A percentile compares a stretch with the other conserved stretches of the same genome.
phyloP scores from a whole-genome alignment of 2,113 vertebrate species.

The Recurvirostra avosetta region DNA sequence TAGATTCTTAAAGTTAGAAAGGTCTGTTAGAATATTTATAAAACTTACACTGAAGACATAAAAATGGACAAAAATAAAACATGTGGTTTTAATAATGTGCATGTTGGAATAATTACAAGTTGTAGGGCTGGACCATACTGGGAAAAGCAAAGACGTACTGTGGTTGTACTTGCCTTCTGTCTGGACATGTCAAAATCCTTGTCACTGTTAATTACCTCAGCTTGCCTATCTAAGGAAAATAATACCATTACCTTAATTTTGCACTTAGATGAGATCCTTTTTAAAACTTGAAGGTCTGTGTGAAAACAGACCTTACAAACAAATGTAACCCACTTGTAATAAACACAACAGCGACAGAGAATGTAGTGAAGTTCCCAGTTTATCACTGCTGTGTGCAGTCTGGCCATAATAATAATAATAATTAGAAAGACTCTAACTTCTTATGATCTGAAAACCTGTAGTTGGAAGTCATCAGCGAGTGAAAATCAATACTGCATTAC shows the following conservation, averaged over 20 bases:
- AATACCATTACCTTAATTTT: not conserved
- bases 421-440: not conserved
- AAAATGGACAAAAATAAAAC: constrained; percentile 14
- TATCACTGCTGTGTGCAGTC: not conserved
- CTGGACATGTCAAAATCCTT: not conserved
- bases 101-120: constrained; percentile 14
- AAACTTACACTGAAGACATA: constrained; percentile 29
- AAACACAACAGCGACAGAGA: not conserved
- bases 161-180: not conserved
- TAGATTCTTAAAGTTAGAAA: constrained; percentile 20
- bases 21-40: constrained; percentile 33
- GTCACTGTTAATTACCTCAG: not conserved
- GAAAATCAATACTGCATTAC: not conserved
- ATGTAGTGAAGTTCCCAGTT: not conserved
- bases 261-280: not conserved
- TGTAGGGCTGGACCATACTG: not conserved
- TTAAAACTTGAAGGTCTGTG: not conserved
- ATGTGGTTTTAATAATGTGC: not conserved
- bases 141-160: not conserved
- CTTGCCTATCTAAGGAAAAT: not conserved
- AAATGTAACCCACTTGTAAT: not conserved
- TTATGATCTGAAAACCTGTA: not conserved
- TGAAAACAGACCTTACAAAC: not conserved
- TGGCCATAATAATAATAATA: not conserved
- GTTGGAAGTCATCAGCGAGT: not conserved